Percentiles rank a stretch among this genome's conserved stretches.
These are phyloP conservation scores for Bombus balteatus DNA, from an alignment of 1,140 invertebrate genomes.

Conservation along the genomic window DNA sequence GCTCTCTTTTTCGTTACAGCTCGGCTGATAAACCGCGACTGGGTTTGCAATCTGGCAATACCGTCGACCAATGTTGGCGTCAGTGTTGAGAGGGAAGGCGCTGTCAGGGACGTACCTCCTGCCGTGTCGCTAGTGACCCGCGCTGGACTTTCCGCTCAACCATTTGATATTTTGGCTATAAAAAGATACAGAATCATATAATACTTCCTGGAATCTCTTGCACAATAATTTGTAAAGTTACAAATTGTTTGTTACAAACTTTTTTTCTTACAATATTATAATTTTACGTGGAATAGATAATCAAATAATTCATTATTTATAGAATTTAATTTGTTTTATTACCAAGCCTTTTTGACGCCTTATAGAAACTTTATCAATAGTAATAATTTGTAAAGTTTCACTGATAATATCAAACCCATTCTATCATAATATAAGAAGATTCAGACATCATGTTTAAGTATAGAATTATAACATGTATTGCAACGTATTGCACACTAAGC, in stretches of 20 bases:
- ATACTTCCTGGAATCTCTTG: background rate
- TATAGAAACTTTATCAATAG: too few relatives aligned
- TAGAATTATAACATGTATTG: too few relatives aligned
- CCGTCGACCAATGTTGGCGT: slow-evolving; percentile 11
- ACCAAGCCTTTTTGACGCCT: too few relatives aligned
- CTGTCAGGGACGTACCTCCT: slow-evolving; percentile 7
- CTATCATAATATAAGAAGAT: too few relatives aligned
- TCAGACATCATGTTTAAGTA: too few relatives aligned
- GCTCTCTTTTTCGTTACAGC: slow-evolving; percentile 19
- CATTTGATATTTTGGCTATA: background rate
- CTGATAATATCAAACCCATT: too few relatives aligned
- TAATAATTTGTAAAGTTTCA: too few relatives aligned
- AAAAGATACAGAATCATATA: background rate
- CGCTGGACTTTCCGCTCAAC: background rate
- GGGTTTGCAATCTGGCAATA: slow-evolving; percentile 7
- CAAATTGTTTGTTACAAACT: background rate
- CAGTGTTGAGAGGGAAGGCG: background rate
- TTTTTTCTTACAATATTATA: background rate
- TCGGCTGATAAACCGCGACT: slow-evolving; percentile 71
- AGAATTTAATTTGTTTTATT: too few relatives aligned
- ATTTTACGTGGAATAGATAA: too few relatives aligned
- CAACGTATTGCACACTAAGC: too few relatives aligned
- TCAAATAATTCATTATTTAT: too few relatives aligned
- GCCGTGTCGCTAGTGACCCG: background rate
- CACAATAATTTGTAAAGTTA: background rate